Conservation (phyloP, 2,888 invertebrate genomes). For the Xanthia togata region DNA sequence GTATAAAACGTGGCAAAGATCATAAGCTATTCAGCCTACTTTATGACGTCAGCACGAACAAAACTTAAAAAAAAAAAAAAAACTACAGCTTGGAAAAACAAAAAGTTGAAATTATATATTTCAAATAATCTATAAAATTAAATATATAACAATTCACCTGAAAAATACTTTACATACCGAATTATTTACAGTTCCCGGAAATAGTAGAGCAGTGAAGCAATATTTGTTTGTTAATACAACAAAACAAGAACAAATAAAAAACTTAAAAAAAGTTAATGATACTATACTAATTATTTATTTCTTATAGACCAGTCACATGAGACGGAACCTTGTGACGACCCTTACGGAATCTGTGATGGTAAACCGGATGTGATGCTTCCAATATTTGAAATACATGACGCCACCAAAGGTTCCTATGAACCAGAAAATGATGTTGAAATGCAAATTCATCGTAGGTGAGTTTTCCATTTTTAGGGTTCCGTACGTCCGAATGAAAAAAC, state of each 20-base stretch:
- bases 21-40: too few relatives aligned
- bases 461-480: background rate
- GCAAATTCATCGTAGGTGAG: conserved; percentile 26
- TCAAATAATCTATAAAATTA: too few relatives aligned
- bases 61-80: too few relatives aligned
- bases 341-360: background rate
- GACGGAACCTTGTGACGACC: background rate
- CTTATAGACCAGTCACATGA: background rate
- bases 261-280: background rate
- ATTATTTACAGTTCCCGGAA: background rate
- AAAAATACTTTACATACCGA: too few relatives aligned
- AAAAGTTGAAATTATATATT: too few relatives aligned
- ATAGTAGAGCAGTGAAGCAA: background rate
- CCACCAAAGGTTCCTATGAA: conserved; percentile 10
- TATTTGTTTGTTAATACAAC: background rate
- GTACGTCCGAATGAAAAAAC: too few relatives aligned
- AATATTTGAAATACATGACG: conserved; percentile 44
- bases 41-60: too few relatives aligned
- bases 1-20: too few relatives aligned
- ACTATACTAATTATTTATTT: background rate
- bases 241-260: too few relatives aligned
- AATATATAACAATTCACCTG: too few relatives aligned
- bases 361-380: conserved; percentile 17
- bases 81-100: too few relatives aligned
- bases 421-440: conserved; percentile 19